Evolutionary conservation across 2,888 invertebrate species (phyloP).

Genomic region (Tinea semifulvella): DNA sequence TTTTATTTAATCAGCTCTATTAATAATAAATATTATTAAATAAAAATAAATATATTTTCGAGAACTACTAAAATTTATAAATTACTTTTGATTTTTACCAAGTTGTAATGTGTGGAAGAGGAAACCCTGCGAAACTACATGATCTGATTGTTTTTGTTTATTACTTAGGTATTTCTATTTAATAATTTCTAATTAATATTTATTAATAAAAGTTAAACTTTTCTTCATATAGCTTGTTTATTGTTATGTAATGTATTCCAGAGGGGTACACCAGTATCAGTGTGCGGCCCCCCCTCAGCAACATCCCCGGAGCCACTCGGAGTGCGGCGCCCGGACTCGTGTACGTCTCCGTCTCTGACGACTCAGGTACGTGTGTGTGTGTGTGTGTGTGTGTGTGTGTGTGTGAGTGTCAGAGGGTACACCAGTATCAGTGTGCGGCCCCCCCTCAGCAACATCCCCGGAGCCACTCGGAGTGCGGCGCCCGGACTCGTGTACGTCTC

Average conservation of each 20-base stretch:
- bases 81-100: no score
- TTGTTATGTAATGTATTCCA: slow-evolving; percentile 46
- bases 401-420: no score
- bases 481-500: slow-evolving; percentile 80
- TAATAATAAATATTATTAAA: no score
- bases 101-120: no score
- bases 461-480: slow-evolving; percentile 74
- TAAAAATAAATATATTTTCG: no score
- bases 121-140: no score
- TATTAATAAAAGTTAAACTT: no score
- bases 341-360: slow-evolving; percentile 92
- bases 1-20: no score
- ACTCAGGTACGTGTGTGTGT: slow-evolving; percentile 80
- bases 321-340: slow-evolving; percentile 69
- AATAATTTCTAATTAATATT: background rate
- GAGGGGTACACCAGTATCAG: slow-evolving; percentile 94
- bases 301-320: slow-evolving; percentile 73
- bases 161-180: background rate
- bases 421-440: slow-evolving; percentile 92
- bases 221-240: no score
- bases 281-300: slow-evolving; percentile 82
- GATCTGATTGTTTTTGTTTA: no score
- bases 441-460: slow-evolving; percentile 72
- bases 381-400: no score
- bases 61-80: no score